Base-by-base conservation (phyloP, 2,888 invertebrate genomes). In the Apeira syringaria region DNA sequence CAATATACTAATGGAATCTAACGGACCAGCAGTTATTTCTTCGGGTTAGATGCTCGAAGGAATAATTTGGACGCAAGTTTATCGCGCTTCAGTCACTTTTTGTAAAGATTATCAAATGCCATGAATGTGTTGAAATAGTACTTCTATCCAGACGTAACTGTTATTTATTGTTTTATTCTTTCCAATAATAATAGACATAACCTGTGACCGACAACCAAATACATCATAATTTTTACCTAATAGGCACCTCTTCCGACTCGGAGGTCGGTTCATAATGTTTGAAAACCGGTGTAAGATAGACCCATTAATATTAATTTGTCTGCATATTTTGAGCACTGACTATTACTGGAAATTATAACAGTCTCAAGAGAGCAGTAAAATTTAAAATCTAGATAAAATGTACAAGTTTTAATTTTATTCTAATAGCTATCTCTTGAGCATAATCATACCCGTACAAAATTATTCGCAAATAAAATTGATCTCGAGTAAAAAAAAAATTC, bases 301-400 rank as follows among this genome's bases (percentile, higher is more conserved):
- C 33, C 44, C 41, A 48, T 48, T 46, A 45, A 33, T 42, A 33
- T 54, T 41, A 39, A 50, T 50, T 41, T 50, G 43, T 43, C 41
- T 43, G 41, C 31, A 38, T 38, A 25, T 34, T 40, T 47, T 11
- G 22, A 26, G 32, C 29, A 25, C 22, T 43, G 9, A 11, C 22
- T 29, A 24, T 26, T 27, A 22, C 31, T 36, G 31, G 32, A 44
- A 43, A 32, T 44, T 37, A 29, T 17, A 27, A 28, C 28, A 25
- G 18, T 10, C 38, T 17, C 29, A 15, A 18, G 25, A 30, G 27
- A 31, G 22, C n/a, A n/a, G n/a, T n/a, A n/a, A n/a, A n/a, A n/a
- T n/a, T n/a, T n/a, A n/a, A n/a, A n/a, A n/a, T n/a, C n/a, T n/a
- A n/a, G n/a, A n/a, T n/a, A n/a, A n/a, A n/a, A n/a, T n/a, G n/a